Evolutionary conservation across 1,140 invertebrate genomes (phyloP), one percentile per base, ranked within the genome.

Genomic region (Maconellicoccus hirsutus): DNA sequence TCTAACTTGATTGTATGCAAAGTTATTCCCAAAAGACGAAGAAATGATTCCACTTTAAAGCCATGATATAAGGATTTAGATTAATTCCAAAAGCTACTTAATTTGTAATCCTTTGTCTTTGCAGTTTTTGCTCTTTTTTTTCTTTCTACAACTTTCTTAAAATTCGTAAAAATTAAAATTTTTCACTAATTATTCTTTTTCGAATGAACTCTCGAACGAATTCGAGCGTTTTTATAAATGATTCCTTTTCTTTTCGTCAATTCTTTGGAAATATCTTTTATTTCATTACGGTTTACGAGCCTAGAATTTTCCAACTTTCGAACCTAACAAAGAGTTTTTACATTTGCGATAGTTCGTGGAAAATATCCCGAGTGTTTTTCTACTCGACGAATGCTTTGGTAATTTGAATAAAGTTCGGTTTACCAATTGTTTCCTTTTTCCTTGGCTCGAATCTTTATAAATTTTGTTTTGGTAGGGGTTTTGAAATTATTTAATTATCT

Each of bases 71-170:
- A 52, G 42, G 42, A 52, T 52, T 52, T 52, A 52, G 42, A 52
- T 52, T 52, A 52, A 52, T 52, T 52, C 42, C 12, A 19, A 52
- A 52, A 52, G 42, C 42, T 52, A 52, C 42, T 52, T 52, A 52
- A 52, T 52, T 52, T 52, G 42, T 52, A 52, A 52, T 52, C 42
- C 42, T 52, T 52, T 52, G 42, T 52, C 42, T 52, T 52, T 52
- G 6, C 42, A 52, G 42, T 52, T 52, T 52, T 52, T 52, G 12
- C 12, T 19, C n/a, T 2, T 3, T 52, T 52, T 52, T 52, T 52
- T 52, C 42, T 2, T 52, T 6, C 42, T 16, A 16, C 42, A 52
- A 52, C 42, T 52, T 52, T 52, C 42, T 14, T 16, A 52, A 52
- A 52, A 8, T 52, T 52, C 42, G 42, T 52, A 52, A 52, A 52